Evolutionary conservation across 2,797 vertebrate genomes (phyloP), one percentile per base, ranked within the genome.

Genomic region (Gambelia wislizenii): DNA sequence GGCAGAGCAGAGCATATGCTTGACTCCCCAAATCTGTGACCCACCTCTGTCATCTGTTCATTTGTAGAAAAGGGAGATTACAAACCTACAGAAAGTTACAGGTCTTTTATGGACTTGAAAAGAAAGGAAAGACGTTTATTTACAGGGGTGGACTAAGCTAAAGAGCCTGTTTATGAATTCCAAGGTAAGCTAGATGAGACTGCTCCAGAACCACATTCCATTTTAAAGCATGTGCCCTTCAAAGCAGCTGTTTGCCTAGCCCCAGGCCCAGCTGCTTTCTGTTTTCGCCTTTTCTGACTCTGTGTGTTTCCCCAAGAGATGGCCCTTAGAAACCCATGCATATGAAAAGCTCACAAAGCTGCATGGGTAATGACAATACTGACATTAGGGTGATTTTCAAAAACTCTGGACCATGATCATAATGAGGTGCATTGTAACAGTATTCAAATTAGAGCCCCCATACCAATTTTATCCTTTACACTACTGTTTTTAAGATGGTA

Each of bases 171-270:
- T 39, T 1, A 14, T 33, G 36, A 4, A 89, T 33, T 87, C 85
- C 78, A 92, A 89, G 82, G 69, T 64, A 49, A 94, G 83, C 77
- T 9, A 14, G 0, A 9, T 69, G 92, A 89, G 87, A 12, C 93
- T 90, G 95, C 89, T 90, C 92, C 47, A 0, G 86, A 59, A 74
- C 93, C 87, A 91, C 95, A 92, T 92, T 97, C 91, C 92, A 89
- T 87, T 85, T 76, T 13, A 85, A 80, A 33, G 2, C 91, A 91
- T 47, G 85, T 83, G 85, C 86, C 91, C 52, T 49, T 93, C 92
- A 30, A 89, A 86, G 59, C 36, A 67, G 87, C 44, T n/a, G 22
- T 91, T 80, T 83, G 76, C 76, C 82, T 77, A 86, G n/a, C 64
- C 85, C 80, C 82, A 56, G 64, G 61, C 36, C 36, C 13, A 54